A percentile compares a stretch with the other conserved stretches of the same genome.
phyloP scores from a whole-genome alignment of 2,797 vertebrate species.

The Phoebastria nigripes region DNA sequence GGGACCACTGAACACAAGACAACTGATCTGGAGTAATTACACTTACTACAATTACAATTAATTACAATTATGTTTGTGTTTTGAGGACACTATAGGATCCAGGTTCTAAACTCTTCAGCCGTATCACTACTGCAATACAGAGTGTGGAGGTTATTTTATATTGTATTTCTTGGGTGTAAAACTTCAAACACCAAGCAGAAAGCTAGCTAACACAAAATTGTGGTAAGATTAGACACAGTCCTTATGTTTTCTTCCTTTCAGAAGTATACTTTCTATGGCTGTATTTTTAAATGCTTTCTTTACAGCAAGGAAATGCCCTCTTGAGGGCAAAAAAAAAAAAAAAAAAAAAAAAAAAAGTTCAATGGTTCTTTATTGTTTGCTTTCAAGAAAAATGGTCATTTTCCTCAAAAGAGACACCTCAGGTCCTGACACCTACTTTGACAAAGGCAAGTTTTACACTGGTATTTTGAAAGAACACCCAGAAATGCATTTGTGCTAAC shows the following conservation, averaged over 20 bases:
- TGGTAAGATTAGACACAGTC: neutral
- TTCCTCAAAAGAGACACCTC: neutral
- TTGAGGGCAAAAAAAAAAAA: neutral
- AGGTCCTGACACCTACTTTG: neutral
- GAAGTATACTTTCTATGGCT: neutral
- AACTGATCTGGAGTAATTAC: neutral
- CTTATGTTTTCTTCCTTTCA: neutral
- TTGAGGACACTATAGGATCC: neutral
- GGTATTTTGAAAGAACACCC: neutral
- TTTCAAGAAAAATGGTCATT: neutral
- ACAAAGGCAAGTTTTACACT: neutral
- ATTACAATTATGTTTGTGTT: neutral
- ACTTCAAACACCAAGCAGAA: neutral
- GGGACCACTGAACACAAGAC: neutral
- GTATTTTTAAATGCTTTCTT: neutral
- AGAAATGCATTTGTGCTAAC: neutral
- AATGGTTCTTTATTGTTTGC: neutral
- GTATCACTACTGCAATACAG: neutral
- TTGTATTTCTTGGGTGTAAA: neutral
- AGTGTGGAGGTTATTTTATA: rapidly evolving
- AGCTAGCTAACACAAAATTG: rapidly evolving
- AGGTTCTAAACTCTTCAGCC: neutral
- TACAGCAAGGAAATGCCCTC: neutral
- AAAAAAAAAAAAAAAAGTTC: no score
- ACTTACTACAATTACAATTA: neutral